These are phyloP conservation scores for Coregonus clupeaformis DNA, from an alignment of 2,113 vertebrate genomes.

Conservation along the genomic window DNA sequence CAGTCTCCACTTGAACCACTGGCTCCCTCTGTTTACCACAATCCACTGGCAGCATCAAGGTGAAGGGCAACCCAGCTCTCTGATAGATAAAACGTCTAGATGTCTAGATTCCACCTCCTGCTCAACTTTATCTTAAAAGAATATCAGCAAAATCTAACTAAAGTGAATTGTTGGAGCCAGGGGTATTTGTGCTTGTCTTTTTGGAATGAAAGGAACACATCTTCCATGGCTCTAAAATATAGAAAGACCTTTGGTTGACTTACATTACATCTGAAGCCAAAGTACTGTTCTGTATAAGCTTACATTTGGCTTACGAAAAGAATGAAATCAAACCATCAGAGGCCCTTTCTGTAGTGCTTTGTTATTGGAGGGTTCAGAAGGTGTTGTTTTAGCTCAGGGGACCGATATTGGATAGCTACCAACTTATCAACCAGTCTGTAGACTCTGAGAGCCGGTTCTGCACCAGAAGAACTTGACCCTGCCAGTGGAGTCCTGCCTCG, in stretches of 20 bases:
- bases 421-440: background rate
- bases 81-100: background rate
- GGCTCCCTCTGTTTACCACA: constrained; percentile 23
- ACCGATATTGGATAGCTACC: background rate
- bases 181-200: background rate
- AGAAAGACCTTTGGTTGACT: constrained; percentile 14
- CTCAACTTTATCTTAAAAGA: background rate
- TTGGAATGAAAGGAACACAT: constrained; percentile 9
- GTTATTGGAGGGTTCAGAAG: constrained; percentile 24
- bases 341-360: constrained; percentile 41
- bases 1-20: constrained; percentile 51
- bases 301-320: constrained; percentile 42
- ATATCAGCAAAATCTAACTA: background rate
- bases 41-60: constrained; percentile 42
- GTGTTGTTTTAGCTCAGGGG: background rate
- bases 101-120: background rate
- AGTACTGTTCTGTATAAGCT: constrained; percentile 33
- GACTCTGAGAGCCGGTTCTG: constrained; percentile 4
- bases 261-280: constrained; percentile 24
- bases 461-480: constrained; percentile 30
- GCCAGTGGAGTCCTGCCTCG: constrained; percentile 50
- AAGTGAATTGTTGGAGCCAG: background rate
- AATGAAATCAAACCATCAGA: constrained; percentile 32
- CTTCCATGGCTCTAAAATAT: constrained; percentile 10
- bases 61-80: background rate